A percentile compares a stretch with the other conserved stretches of the same genome.
Conservation (phyloP, 1,140 invertebrate genomes). For the Andrena cerasifolii region DNA sequence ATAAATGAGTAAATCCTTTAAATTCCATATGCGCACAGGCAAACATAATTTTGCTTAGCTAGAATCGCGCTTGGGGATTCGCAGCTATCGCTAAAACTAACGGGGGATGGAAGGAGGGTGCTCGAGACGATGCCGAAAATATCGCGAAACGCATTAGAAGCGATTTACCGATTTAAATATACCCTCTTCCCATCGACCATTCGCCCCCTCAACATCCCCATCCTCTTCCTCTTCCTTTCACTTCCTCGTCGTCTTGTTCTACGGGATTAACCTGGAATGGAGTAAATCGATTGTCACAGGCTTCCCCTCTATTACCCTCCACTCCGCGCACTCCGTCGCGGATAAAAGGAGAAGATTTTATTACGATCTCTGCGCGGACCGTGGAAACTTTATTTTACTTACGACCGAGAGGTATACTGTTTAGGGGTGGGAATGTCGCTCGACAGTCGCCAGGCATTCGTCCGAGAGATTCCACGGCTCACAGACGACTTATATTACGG, state of each 20-base stretch:
- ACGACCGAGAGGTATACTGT: not conserved
- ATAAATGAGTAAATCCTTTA: too few species aligned
- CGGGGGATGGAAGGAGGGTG: not conserved
- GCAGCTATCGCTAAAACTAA: too few species aligned
- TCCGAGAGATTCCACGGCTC: not conserved
- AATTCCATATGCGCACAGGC: too few species aligned
- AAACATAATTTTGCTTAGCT: too few species aligned
- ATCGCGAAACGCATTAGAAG: not conserved
- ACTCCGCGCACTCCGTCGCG: not conserved
- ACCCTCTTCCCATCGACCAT: not conserved
- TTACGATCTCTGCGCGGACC: not conserved
- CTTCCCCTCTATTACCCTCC: too few species aligned
- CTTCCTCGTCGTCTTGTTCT: not conserved
- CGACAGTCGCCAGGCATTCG: not conserved
- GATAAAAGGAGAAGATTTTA: constrained; percentile 10
- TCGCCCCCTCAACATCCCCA: not conserved
- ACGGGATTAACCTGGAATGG: not conserved
- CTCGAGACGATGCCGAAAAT: not conserved
- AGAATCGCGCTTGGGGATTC: too few species aligned
- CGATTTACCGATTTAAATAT: not conserved
- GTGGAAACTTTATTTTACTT: not conserved
- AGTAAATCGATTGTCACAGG: not conserved
- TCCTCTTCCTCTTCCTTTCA: not conserved
- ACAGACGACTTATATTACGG: not conserved
- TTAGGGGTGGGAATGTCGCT: not conserved